Base-by-base conservation (phyloP, 2,113 vertebrate genomes). In the Oryzias melastigma region DNA sequence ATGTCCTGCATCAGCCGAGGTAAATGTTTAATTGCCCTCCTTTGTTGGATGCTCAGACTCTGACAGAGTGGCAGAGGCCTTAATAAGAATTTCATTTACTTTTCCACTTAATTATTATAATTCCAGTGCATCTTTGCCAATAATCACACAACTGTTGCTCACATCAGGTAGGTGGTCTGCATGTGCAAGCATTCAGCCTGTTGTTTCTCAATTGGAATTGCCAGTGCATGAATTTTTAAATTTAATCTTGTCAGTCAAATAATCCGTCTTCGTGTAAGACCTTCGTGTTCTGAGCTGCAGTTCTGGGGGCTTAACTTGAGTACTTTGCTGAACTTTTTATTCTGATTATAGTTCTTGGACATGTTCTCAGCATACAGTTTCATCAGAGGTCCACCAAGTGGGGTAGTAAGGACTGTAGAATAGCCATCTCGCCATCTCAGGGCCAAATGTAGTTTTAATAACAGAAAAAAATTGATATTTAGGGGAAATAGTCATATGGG, bases 111-210 rank as follows among this genome's bases (percentile, higher is more conserved):
- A 43, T 49, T 61, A 47, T 44, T 17, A 45, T 43, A 47, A 45
- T 62, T 46, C 10, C 22, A 58, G 40, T 53, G 15, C 14, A 35
- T 22, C 43, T 40, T 22, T 47, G n/a, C 6, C 43, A 46, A 18
- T 53, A 67, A 64, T 67, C 24, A 46, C 35, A 75, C 41, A 75
- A 41, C 18, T 13, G 27, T 20, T 51, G 51, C 19, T 50, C 57
- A 35, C 53, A 58, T 71, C 57, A 65, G 24, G 24, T 60, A 6
- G 50, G 15, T 14, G 1, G 7, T 18, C 47, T 62, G 17, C 64
- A 62, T 45, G 35, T 59, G 7, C 14, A 25, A 77, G n/a, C 19
- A 25, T 65, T 58, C 50, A 61, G 3, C 42, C 29, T 46, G 53
- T 48, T 52, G 44, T 29, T 57, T 7, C 15, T 57, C 19, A 58